phyloP scores from a whole-genome alignment of 2,888 invertebrate species.

The Criorhina ranunculi region DNA sequence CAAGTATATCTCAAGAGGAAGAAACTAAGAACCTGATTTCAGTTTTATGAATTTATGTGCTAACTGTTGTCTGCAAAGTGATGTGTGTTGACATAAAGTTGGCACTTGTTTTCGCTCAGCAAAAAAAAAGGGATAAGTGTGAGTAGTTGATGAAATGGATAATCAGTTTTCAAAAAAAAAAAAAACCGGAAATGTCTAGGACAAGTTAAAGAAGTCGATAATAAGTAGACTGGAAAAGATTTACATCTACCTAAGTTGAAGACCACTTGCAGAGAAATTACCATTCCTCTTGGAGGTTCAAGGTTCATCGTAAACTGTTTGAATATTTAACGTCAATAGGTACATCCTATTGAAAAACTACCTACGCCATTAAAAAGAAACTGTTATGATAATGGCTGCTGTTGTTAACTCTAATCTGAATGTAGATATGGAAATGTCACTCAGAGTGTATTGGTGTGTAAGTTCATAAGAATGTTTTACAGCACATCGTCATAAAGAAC shows the following conservation, averaged over 20 bases:
- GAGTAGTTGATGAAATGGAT: constrained; percentile 23
- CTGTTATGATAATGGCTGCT: background rate
- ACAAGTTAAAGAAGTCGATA: too few relatives aligned
- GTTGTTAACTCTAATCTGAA: background rate
- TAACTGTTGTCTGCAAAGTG: constrained; percentile 46
- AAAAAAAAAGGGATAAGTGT: too few relatives aligned
- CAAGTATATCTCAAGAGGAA: constrained; percentile 29
- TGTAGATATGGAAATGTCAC: background rate
- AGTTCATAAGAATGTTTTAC: background rate
- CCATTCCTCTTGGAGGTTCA: background rate
- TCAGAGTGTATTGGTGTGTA: background rate
- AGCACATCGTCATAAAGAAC: too few relatives aligned
- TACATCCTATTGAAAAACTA: background rate
- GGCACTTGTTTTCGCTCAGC: constrained; percentile 30
- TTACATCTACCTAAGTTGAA: background rate
- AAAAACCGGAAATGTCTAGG: background rate
- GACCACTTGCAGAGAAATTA: too few relatives aligned
- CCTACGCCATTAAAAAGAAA: background rate
- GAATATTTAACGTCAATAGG: background rate
- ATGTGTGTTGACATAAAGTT: constrained; percentile 45
- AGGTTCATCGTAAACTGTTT: background rate
- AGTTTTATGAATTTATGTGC: constrained; percentile 28
- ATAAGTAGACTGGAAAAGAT: background rate
- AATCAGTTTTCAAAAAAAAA: background rate
- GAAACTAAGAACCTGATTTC: constrained; percentile 32